Percentiles rank a stretch among this genome's conserved stretches.
These are phyloP conservation scores for Agapornis roseicollis DNA, from an alignment of 2,113 vertebrate genomes.

Conservation along the genomic window DNA sequence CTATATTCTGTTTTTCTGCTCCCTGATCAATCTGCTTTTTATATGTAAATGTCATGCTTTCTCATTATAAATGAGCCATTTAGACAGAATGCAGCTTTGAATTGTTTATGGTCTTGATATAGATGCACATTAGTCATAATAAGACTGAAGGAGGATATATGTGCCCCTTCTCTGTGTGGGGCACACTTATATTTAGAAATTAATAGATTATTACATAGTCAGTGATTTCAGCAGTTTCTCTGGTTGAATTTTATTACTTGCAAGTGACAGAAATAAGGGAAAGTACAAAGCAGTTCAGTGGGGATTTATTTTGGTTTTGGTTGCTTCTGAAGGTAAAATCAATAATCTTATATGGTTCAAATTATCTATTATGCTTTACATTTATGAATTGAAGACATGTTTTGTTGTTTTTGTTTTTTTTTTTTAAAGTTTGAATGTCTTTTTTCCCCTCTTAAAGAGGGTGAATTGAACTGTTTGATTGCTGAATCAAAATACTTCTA, in stretches of 20 bases:
- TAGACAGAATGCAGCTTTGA: slow-evolving; percentile 35
- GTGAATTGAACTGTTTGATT: neutral
- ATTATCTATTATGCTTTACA: neutral
- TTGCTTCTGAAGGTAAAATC: neutral
- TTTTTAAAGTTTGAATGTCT: neutral
- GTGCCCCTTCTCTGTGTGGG: neutral
- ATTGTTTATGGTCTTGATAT: slow-evolving; percentile 32
- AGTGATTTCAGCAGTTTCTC: neutral
- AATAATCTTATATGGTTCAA: neutral
- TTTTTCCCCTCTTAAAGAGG: neutral
- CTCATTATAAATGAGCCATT: slow-evolving; percentile 67
- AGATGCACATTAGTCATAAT: neutral
- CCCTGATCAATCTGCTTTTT: slow-evolving; percentile 30
- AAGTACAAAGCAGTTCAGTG: neutral
- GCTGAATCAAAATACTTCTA: neutral
- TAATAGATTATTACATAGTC: neutral
- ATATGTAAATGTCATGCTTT: slow-evolving; percentile 43
- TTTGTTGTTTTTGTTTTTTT: too few species aligned
- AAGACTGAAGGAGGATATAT: neutral
- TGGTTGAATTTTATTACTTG: neutral
- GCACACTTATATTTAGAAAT: neutral
- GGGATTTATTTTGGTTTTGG: neutral
- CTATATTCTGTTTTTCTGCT: neutral
- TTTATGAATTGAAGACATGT: neutral
- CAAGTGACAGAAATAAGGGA: neutral